A percentile compares a stretch with the other conserved stretches of the same genome.
Evolutionary conservation across 2,888 invertebrate species (phyloP).

Genomic region (Ethmia dodecea): DNA sequence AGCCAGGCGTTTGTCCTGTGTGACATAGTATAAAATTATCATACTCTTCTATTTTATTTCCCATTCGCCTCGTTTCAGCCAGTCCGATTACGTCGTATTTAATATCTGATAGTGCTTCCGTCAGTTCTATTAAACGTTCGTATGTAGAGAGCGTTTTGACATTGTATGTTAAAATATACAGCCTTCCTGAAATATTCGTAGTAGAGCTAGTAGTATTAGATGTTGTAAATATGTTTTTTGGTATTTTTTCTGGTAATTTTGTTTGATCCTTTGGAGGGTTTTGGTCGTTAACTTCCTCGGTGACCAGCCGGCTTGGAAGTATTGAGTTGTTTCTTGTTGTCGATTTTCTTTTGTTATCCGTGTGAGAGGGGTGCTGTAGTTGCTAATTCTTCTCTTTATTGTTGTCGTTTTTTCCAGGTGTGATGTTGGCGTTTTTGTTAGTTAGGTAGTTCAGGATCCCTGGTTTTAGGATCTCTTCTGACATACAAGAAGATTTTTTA

Average conservation of each 20-base stretch:
- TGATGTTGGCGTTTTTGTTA: too few species aligned
- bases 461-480: too few species aligned
- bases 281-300: slow-evolving; percentile 16
- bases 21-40: slow-evolving; percentile 21
- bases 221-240: too few species aligned
- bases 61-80: slow-evolving; percentile 18
- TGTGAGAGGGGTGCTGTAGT: slow-evolving; percentile 6
- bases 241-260: neutral
- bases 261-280: slow-evolving; percentile 13
- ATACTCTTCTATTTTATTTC: slow-evolving; percentile 24
- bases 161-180: slow-evolving; percentile 16
- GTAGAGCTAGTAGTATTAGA: neutral
- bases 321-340: too few species aligned
- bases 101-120: slow-evolving; percentile 14
- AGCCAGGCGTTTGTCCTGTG: slow-evolving; percentile 20
- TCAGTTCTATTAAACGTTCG: slow-evolving; percentile 16
- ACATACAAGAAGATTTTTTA: too few species aligned
- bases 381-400: neutral
- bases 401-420: too few species aligned
- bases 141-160: slow-evolving; percentile 17
- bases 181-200: neutral
- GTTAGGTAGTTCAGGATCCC: too few species aligned
- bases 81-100: slow-evolving; percentile 24
- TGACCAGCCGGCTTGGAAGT: slow-evolving; percentile 19
- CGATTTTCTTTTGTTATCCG: neutral